phyloP scores from a whole-genome alignment of 2,888 invertebrate genomes.

The Mythimna loreyi region DNA sequence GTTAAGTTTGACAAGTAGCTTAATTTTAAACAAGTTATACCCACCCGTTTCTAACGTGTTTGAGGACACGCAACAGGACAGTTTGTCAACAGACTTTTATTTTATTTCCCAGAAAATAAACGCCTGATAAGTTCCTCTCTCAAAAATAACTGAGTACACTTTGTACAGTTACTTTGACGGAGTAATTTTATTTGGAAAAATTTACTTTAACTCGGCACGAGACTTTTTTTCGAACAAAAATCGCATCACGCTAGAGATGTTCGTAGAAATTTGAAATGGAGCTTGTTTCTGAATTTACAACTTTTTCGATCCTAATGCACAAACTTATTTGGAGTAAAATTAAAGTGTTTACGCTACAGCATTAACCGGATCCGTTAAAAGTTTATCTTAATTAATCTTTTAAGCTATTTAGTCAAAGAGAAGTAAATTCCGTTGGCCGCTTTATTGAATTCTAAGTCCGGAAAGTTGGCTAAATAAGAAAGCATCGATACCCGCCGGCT shows the following conservation, averaged over 20 bases:
- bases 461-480: slow-evolving; percentile 87
- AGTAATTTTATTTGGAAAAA: slow-evolving; percentile 26
- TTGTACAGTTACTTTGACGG: slow-evolving; percentile 18
- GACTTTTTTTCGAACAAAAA: slow-evolving; percentile 28
- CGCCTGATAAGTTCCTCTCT: too few relatives aligned
- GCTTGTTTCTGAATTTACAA: slow-evolving; percentile 46
- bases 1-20: not conserved
- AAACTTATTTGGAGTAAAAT: slow-evolving; percentile 72
- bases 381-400: slow-evolving; percentile 88
- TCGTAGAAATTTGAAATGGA: slow-evolving; percentile 52
- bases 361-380: slow-evolving; percentile 79
- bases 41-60: not conserved
- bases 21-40: not conserved
- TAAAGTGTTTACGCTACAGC: slow-evolving; percentile 79
- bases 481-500: slow-evolving; percentile 85
- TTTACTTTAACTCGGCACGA: slow-evolving; percentile 17
- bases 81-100: not conserved
- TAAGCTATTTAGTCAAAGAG: slow-evolving; percentile 89
- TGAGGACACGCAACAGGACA: not conserved
- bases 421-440: slow-evolving; percentile 86
- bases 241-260: slow-evolving; percentile 41
- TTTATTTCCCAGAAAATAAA: slow-evolving; percentile 13
- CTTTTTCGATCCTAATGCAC: slow-evolving; percentile 64
- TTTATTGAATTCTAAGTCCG: slow-evolving; percentile 87
- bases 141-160: not conserved